A percentile compares a stretch with the other conserved stretches of the same genome.
phyloP scores from a whole-genome alignment of 2,113 vertebrate genomes.

The Zosterops borbonicus region DNA sequence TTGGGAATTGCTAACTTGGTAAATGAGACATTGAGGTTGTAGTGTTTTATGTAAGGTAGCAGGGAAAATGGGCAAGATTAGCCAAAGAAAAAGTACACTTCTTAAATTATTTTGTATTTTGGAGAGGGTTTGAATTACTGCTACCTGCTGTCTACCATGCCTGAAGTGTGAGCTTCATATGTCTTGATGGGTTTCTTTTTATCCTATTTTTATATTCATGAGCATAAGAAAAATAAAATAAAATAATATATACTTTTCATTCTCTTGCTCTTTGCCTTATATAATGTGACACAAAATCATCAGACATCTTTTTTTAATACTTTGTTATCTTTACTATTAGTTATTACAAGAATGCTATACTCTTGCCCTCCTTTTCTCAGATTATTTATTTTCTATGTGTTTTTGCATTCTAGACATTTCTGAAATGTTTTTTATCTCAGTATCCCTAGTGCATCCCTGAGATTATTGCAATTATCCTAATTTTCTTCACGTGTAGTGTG shows the following conservation, averaged over 20 bases:
- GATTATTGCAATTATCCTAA: not conserved
- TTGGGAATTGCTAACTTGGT: not conserved
- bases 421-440: not conserved
- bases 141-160: not conserved
- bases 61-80: not conserved
- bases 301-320: not conserved
- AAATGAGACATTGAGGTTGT: fast-evolving
- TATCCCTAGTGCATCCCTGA: not conserved
- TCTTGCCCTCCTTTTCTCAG: not conserved
- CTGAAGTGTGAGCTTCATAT: not conserved
- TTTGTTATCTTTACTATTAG: not conserved
- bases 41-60: not conserved
- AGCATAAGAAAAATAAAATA: not conserved
- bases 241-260: not conserved
- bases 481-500: not conserved
- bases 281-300: not conserved
- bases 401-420: not conserved
- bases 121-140: not conserved
- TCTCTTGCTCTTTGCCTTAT: not conserved
- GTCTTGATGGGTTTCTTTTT: not conserved
- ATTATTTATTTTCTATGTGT: not conserved
- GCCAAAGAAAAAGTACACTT: not conserved
- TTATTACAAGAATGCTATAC: not conserved
- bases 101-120: not conserved
- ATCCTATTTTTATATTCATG: not conserved